Evolutionary conservation across 37 sponge, comb jelly and placozoan genomes (phyloP).

Genomic region (Bolinopsis microptera): DNA sequence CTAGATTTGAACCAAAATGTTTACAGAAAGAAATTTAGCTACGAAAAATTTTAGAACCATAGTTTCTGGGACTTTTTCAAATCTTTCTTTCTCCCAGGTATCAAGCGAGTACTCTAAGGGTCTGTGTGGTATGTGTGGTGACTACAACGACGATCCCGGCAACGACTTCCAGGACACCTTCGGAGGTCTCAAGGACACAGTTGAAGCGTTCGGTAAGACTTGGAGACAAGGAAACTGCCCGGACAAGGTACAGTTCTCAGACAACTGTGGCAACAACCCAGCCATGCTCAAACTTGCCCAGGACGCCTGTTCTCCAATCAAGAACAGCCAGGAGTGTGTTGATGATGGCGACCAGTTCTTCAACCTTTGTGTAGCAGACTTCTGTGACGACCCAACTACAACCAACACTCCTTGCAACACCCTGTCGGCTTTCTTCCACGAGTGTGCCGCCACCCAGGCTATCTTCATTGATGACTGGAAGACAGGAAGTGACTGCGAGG

Average conservation of each 20-base stretch:
- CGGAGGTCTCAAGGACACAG: not conserved
- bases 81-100: no score
- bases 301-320: not conserved
- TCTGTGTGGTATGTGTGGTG: constrained; percentile 62
- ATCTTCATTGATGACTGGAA: constrained; percentile 44
- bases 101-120: not conserved
- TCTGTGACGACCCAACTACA: not conserved
- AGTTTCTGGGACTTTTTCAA: no score
- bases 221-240: not conserved
- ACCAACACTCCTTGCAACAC: not conserved
- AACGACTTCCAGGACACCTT: constrained; percentile 54
- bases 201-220: not conserved
- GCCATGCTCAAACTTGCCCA: not conserved
- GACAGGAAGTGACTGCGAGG: not conserved
- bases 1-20: no score
- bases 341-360: constrained; percentile 18
- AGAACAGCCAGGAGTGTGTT: constrained; percentile 2
- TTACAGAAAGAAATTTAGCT: no score
- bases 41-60: no score
- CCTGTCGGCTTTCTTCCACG: constrained; percentile 44
- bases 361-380: constrained; percentile 21
- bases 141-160: constrained; percentile 50
- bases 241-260: not conserved
- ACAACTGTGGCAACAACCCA: not conserved
- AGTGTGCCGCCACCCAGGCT: constrained; percentile 24